phyloP scores from a whole-genome alignment of 2,113 vertebrate genomes.

The Cynopterus brachyotis region DNA sequence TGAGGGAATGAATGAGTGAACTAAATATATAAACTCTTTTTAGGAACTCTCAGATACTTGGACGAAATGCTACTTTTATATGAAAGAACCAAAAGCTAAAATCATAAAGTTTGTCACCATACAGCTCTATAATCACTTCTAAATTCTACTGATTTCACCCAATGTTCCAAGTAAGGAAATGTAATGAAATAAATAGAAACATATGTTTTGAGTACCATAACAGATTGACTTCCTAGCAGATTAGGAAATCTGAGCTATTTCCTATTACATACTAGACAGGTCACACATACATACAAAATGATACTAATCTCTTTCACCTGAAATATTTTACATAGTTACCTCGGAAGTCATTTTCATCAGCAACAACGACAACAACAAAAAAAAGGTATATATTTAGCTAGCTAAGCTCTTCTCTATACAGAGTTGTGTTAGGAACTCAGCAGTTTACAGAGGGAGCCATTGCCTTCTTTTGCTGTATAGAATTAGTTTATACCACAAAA shows the following conservation, averaged over 20 bases:
- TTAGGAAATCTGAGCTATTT: slow-evolving; percentile 8
- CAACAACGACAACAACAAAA: neutral
- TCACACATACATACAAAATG: neutral
- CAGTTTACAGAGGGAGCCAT: neutral
- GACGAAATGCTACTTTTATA: neutral
- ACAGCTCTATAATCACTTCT: slow-evolving; percentile 16
- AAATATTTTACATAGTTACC: neutral
- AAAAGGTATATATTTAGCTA: neutral
- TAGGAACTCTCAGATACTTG: neutral
- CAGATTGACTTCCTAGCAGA: neutral
- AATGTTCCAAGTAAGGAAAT: slow-evolving; percentile 43
- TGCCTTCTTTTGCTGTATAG: neutral
- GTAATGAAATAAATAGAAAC: slow-evolving; percentile 48
- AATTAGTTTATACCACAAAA: neutral
- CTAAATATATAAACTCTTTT: neutral
- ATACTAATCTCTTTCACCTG: neutral
- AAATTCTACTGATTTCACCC: slow-evolving; percentile 38
- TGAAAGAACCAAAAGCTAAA: neutral
- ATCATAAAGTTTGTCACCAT: neutral
- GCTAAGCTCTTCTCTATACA: neutral
- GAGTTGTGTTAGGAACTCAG: neutral
- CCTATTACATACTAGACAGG: neutral
- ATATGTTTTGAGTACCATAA: neutral
- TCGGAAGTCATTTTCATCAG: neutral
- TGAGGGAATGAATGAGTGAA: neutral